These are phyloP conservation scores for Drepanosiphum platanoidis DNA, from an alignment of 2,888 invertebrate genomes.

Conservation along the genomic window DNA sequence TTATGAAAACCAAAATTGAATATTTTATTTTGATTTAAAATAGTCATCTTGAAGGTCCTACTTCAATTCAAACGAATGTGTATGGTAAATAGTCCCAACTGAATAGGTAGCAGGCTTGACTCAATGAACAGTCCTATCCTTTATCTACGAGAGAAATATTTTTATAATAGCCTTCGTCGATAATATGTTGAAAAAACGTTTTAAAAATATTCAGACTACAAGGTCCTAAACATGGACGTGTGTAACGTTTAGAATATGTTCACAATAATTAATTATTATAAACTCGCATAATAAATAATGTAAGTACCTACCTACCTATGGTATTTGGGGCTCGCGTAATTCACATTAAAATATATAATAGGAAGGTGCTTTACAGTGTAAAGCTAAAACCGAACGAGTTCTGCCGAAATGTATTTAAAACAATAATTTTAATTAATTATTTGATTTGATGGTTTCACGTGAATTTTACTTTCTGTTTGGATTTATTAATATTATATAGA, in stretches of 20 bases:
- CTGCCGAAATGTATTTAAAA: neutral
- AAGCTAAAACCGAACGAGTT: neutral
- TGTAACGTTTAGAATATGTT: neutral
- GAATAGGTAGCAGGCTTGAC: neutral
- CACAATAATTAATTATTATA: constrained; percentile 20
- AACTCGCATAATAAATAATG: neutral
- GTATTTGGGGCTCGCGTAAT: neutral
- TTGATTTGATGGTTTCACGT: neutral
- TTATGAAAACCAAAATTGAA: neutral
- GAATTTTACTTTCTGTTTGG: neutral
- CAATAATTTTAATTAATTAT: neutral
- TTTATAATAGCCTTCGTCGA: neutral
- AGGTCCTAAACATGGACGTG: neutral
- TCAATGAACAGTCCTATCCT: neutral
- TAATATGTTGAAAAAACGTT: neutral
- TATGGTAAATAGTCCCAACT: neutral
- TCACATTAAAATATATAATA: neutral
- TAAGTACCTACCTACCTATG: neutral
- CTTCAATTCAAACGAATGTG: constrained; percentile 3
- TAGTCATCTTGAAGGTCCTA: constrained; percentile 15
- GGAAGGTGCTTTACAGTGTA: too few species aligned
- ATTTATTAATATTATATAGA: neutral
- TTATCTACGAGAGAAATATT: constrained; percentile 16
- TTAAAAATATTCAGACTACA: neutral
- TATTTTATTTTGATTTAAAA: neutral